Percentiles rank a stretch among this genome's conserved stretches.
Conservation (phyloP, 1,140 invertebrate genomes). For the Saccostrea glomerata region DNA sequence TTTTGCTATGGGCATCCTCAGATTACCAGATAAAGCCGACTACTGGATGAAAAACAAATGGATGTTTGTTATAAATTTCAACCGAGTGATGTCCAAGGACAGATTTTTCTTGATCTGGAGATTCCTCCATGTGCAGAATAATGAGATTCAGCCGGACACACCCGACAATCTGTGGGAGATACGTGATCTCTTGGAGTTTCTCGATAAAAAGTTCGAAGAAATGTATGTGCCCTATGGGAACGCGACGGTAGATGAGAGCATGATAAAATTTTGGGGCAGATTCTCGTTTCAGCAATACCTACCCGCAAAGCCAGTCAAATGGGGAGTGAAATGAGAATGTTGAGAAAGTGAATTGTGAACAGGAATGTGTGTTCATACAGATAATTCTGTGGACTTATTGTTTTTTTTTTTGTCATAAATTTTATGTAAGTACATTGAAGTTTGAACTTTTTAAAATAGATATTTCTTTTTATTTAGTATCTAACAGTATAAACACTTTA, state of each 20-base stretch:
- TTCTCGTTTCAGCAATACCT: no score
- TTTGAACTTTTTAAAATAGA: no score
- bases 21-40: not conserved
- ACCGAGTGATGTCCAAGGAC: not conserved
- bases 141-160: not conserved
- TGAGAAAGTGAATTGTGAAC: no score
- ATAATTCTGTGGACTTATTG: no score
- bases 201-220: slow-evolving; percentile 16
- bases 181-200: not conserved
- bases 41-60: slow-evolving; percentile 40
- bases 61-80: not conserved
- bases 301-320: no score
- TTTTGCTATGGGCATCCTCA: slow-evolving; percentile 18
- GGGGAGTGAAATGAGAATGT: no score
- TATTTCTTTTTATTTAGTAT: no score
- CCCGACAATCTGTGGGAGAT: slow-evolving; percentile 30
- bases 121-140: slow-evolving; percentile 13
- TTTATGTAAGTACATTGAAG: no score
- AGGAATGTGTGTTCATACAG: no score
- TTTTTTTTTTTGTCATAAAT: no score
- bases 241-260: not conserved
- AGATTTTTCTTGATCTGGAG: not conserved
- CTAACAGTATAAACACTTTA: no score
- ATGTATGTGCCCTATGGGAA: not conserved
- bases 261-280: not conserved